A percentile compares a stretch with the other conserved stretches of the same genome.
Conservation (phyloP, 2,113 vertebrate species). For the Paramisgurnus dabryanus region DNA sequence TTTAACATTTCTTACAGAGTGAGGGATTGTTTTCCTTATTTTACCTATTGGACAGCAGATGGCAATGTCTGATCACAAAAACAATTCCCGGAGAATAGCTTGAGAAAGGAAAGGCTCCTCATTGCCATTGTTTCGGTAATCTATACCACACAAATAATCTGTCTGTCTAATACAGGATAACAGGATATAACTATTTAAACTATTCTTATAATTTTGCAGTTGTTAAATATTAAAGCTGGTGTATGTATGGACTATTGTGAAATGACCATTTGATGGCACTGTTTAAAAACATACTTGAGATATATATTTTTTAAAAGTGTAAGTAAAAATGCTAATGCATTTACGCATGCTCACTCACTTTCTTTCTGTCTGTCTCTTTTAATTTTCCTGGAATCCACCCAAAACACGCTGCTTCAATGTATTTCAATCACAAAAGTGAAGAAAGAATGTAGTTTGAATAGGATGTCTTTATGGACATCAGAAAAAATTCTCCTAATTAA, state of each 20-base stretch:
- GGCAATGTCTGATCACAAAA: constrained; percentile 27
- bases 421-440: constrained; percentile 41
- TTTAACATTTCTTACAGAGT: too few relatives aligned
- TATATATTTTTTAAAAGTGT: neutral
- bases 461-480: constrained; percentile 45
- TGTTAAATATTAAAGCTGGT: neutral
- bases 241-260: neutral
- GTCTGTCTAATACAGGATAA: neutral
- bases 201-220: constrained; percentile 2
- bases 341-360: neutral
- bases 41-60: constrained; percentile 8
- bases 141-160: neutral
- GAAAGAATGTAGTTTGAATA: constrained; percentile 29
- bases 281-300: constrained; percentile 34
- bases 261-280: constrained; percentile 43
- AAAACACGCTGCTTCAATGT: constrained; percentile 38
- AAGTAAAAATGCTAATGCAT: neutral
- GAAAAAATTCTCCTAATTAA: constrained; percentile 23
- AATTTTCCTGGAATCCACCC: constrained; percentile 28
- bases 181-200: neutral
- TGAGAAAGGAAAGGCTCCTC: neutral
- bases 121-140: neutral
- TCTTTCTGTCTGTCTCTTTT: constrained; percentile 26
- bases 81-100: neutral
- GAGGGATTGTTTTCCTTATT: too few relatives aligned